Evolutionary conservation across 2,797 vertebrate species (phyloP), one percentile per base, ranked within the genome.

Genomic region (Hozukius guyotensis): DNA sequence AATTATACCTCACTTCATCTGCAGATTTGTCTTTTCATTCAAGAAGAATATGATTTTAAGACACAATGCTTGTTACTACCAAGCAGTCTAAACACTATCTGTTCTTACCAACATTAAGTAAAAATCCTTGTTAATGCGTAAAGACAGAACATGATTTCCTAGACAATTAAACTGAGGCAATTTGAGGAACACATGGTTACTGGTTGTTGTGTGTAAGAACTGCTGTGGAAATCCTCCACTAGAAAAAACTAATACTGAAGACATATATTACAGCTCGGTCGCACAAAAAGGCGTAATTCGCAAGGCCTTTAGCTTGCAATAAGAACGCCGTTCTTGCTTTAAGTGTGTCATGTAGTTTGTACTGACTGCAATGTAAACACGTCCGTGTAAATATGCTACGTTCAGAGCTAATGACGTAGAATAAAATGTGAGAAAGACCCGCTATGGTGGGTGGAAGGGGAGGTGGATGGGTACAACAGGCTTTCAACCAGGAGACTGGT

Each of bases 41-140:
- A 84, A 31, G 62, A 61, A 72, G 72, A 64, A 79, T 52, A 77
- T 8, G 36, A 79, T 81, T 74, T 84, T 78, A 84, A 69, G 59
- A 79, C 12, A 18, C 24, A 55, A 11, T 31, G 20, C 29, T 80
- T 84, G 64, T 71, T 69, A 20, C 24, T 31, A 68, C 18, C 57
- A 49, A 38, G 31, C 46, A 64, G 42, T 18, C 34, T 32, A 27
- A 82, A 60, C 62, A 63, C 38, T 8, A n/a, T 70, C 38, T 77
- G 71, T 68, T 83, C 70, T 77, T 77, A 72, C 49, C n/a, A 73
- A 69, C 31, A 68, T 32, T 29, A 20, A 69, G 25, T 18, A 57
- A 55, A 72, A 89, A 79, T 70, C 78, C 60, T 13, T 14, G 61
- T 73, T 71, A 64, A 73, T 78, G 46, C 42, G 8, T 24, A 20